These are phyloP conservation scores for Elmis aenea DNA, from an alignment of 2,888 invertebrate species.

Conservation along the genomic window DNA sequence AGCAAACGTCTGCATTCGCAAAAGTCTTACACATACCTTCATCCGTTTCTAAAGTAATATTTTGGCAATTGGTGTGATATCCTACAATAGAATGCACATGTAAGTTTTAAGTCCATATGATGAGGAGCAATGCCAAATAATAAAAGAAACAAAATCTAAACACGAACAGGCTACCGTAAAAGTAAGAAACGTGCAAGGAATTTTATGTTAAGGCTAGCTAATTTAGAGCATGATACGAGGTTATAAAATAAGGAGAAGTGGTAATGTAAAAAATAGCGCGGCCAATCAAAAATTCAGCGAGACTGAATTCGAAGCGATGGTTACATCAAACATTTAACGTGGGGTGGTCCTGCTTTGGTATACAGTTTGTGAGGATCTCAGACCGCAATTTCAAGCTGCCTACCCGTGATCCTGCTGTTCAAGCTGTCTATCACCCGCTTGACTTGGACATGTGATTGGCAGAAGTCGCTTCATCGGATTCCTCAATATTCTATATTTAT, in stretches of 20 bases:
- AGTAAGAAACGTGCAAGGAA: conserved; percentile 13
- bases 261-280: not conserved
- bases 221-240: no score
- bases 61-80: conserved; percentile 47
- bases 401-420: conserved; percentile 6
- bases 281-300: not conserved
- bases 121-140: not conserved
- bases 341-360: not conserved
- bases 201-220: no score
- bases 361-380: conserved; percentile 3
- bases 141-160: conserved; percentile 10
- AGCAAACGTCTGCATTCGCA: conserved; percentile 29
- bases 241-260: no score
- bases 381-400: conserved; percentile 9
- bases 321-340: conserved; percentile 15
- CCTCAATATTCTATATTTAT: conserved; percentile 16
- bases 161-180: conserved; percentile 10
- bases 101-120: conserved; percentile 28
- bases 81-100: conserved; percentile 45
- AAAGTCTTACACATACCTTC: conserved; percentile 43
- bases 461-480: conserved; percentile 21
- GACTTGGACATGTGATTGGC: conserved; percentile 21
- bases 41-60: conserved; percentile 45
- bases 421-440: conserved; percentile 9
- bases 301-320: conserved; percentile 7